Percentiles rank a stretch among this genome's conserved stretches.
phyloP scores from a whole-genome alignment of 2,797 vertebrate genomes.

The Staurois parvus region DNA sequence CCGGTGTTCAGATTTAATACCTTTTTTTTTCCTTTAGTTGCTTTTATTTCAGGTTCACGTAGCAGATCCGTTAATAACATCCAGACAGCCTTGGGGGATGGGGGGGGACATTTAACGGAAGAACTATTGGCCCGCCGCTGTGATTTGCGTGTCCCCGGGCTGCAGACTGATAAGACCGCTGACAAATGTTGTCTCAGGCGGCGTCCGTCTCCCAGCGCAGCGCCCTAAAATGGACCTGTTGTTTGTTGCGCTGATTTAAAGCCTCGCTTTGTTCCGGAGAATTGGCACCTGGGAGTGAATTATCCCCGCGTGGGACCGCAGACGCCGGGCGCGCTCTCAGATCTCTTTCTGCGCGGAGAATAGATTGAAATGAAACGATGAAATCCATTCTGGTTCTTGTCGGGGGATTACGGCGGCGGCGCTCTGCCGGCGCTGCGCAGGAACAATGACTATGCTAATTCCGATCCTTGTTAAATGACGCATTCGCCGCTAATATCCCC shows the following conservation, averaged over 20 bases:
- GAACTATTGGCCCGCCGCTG: no score
- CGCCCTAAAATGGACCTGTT: background rate
- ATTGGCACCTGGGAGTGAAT: no score
- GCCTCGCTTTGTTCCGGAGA: background rate
- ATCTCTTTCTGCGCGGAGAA: background rate
- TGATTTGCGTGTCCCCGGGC: no score
- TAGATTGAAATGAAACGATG: background rate
- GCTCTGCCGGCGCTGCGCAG: background rate
- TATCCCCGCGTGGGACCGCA: background rate
- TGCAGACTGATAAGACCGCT: background rate
- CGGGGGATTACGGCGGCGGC: background rate
- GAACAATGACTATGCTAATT: background rate
- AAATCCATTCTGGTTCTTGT: background rate
- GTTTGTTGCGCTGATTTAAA: slow-evolving; percentile 36
- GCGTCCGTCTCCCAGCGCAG: background rate
- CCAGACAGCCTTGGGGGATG: no score
- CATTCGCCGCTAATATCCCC: background rate
- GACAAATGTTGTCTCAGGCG: background rate
- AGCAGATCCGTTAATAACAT: no score
- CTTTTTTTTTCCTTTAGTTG: no score
- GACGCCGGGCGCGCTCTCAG: background rate
- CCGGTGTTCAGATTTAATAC: no score
- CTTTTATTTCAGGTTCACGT: no score
- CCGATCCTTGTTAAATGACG: background rate
- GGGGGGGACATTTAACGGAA: no score